These are phyloP conservation scores for Pygocentrus nattereri DNA, from an alignment of 2,797 vertebrate species.

Conservation along the genomic window DNA sequence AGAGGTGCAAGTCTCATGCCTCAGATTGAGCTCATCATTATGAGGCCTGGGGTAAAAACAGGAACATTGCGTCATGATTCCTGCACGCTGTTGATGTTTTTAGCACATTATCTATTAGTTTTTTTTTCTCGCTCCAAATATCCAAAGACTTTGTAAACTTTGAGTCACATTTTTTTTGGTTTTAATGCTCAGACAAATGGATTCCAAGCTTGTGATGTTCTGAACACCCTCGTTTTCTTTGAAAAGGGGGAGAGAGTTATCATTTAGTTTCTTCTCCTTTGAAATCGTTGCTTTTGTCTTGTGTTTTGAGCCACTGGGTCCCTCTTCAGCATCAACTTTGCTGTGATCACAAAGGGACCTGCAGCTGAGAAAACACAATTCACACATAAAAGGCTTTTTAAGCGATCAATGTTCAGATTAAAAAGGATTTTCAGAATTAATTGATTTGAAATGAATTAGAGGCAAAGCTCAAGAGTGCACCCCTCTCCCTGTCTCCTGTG, in stretches of 20 bases:
- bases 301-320: background rate
- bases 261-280: background rate
- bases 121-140: background rate
- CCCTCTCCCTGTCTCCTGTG: background rate
- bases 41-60: background rate
- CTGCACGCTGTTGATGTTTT: background rate
- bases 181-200: background rate
- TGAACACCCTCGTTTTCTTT: background rate
- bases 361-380: background rate
- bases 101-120: no score
- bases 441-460: background rate
- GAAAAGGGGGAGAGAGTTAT: background rate
- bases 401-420: slow-evolving; percentile 4
- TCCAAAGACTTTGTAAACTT: background rate
- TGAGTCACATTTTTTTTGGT: background rate
- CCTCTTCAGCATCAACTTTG: background rate
- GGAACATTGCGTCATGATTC: background rate
- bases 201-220: background rate
- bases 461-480: background rate
- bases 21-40: background rate
- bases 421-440: slow-evolving; percentile 10
- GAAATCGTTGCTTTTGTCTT: background rate
- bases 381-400: background rate
- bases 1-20: background rate
- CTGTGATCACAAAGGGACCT: background rate